These are phyloP conservation scores for Arvicola amphibius DNA, from an alignment of 2,797 vertebrate genomes.

Conservation along the genomic window DNA sequence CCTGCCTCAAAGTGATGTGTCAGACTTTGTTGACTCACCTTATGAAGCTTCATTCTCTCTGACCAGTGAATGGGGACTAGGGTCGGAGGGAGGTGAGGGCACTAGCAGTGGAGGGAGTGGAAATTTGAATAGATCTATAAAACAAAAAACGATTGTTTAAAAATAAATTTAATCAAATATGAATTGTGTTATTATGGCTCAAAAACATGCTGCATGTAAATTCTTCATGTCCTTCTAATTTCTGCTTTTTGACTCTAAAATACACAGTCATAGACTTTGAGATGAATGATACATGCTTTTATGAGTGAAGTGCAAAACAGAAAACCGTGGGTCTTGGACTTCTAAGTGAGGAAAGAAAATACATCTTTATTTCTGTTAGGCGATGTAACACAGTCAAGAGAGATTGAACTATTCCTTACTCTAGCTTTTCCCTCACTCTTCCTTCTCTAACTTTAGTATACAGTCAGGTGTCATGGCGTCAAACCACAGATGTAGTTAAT, in stretches of 20 bases:
- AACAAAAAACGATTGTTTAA: no score
- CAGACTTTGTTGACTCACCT: no score
- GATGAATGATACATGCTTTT: not conserved
- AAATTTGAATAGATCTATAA: no score
- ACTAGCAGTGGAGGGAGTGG: no score
- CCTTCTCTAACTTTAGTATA: not conserved
- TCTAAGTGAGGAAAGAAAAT: not conserved
- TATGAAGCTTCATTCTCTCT: no score
- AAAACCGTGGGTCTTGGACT: not conserved
- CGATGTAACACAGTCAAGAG: not conserved
- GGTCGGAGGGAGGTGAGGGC: no score
- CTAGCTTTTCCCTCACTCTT: not conserved
- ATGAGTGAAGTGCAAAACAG: not conserved
- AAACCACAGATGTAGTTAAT: not conserved
- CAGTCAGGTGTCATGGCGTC: rapidly evolving
- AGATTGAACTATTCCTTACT: not conserved
- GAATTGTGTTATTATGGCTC: not conserved
- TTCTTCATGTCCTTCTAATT: not conserved
- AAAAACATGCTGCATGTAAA: not conserved
- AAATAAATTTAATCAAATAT: not conserved
- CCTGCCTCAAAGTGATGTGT: no score
- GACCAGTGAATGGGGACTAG: no score
- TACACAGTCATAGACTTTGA: not conserved
- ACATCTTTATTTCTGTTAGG: not conserved
- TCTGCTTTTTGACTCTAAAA: not conserved